Base-by-base conservation (phyloP, 1,140 invertebrate species). In the Pachypeltis micranthus region DNA sequence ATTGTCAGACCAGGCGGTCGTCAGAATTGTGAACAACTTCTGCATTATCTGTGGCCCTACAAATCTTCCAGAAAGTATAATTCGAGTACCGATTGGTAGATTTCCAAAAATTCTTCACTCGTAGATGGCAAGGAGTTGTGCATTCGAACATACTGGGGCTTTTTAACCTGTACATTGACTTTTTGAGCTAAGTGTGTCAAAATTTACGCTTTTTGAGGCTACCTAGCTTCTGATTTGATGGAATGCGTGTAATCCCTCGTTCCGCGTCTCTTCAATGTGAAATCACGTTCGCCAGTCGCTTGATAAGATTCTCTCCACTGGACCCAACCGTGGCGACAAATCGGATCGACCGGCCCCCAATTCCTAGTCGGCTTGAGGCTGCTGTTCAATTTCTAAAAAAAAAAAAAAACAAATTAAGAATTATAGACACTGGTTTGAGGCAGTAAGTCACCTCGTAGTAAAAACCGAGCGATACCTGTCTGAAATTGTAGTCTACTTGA, bases 271-370 rank as follows among this genome's bases (percentile, higher is more conserved):
- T 79, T 77, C 25, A 82, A 67, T 0, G 81, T 82, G 57, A 81
- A 82, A 67, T 82, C 81, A 23, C 78, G 70, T 57, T 78, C 74
- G 0, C 80, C 80, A 66, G 69, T 77, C 66, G 67, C 62, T 21
- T 69, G 67, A 24, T 67, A 69, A 26, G 67, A 66, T 44, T 70
- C 68, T 23, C 69, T 65, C 71, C 80, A 77, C 28, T 79, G 75
- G 31, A 81, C 70, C 80, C 80, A 82, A 59, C 78, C 80, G 69
- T 82, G 79, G n/a, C 80, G 73, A 25, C 77, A 75, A 62, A 83
- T 81, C 12, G 81, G 80, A 65, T 83, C 81, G 12, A 78, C 75
- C 14, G 81, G 81, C 12, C 81, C 81, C 81, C 81, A 83, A 61
- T 82, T 80, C 2, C 79, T 72, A 0, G 80, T 79, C 19, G 80